phyloP scores from a whole-genome alignment of 2,888 invertebrate species.

The Altica lythri region DNA sequence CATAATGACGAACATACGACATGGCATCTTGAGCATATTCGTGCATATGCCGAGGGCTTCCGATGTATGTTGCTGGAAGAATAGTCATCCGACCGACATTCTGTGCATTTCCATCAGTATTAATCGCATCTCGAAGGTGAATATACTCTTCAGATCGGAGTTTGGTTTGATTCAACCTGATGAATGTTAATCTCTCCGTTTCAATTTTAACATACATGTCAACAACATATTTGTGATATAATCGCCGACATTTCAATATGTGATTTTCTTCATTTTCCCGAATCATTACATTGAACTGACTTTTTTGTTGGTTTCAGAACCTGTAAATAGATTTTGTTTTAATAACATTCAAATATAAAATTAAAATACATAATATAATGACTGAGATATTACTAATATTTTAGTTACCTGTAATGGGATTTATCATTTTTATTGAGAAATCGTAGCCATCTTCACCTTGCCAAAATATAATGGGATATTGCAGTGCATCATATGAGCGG shows the following conservation, averaged over 20 bases:
- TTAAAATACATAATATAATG: constrained; percentile 10
- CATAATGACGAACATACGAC: constrained; percentile 48
- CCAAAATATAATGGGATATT: constrained; percentile 47
- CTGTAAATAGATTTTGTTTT: too few relatives aligned
- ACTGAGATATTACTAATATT: constrained; percentile 5
- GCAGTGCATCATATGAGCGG: too few relatives aligned
- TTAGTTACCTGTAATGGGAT: constrained; percentile 14
- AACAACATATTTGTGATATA: constrained; percentile 50
- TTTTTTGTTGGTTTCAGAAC: too few relatives aligned
- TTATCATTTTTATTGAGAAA: constrained; percentile 5
- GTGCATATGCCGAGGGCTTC: constrained; percentile 48
- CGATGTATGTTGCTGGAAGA: constrained; percentile 43
- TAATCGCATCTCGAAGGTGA: constrained; percentile 48
- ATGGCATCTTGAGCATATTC: constrained; percentile 49
- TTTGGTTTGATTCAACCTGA: constrained; percentile 44
- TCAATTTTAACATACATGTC: constrained; percentile 52
- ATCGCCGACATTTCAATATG: constrained; percentile 41
- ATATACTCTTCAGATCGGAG: constrained; percentile 49
- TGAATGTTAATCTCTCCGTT: constrained; percentile 43
- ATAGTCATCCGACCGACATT: constrained; percentile 39
- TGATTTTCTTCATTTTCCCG: constrained; percentile 40
- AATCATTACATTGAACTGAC: too few relatives aligned
- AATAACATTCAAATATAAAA: too few relatives aligned
- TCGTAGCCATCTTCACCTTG: constrained; percentile 38
- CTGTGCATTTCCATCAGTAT: constrained; percentile 37